Percentiles rank a stretch among this genome's conserved stretches.
Conservation (phyloP, 2,797 vertebrate genomes). For the Somateria mollissima region DNA sequence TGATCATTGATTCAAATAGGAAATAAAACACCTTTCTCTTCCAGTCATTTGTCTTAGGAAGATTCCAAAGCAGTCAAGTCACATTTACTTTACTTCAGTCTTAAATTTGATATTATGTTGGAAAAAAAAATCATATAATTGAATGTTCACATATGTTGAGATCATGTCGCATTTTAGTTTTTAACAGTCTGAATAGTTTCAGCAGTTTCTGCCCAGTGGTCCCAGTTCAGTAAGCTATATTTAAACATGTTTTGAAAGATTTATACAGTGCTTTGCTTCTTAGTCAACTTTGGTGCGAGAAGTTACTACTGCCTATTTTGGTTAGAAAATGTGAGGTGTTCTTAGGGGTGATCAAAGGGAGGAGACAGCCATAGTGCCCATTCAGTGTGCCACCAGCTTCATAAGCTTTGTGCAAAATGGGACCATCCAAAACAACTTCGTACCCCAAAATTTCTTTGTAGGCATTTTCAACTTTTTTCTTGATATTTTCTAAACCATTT, state of each 20-base stretch:
- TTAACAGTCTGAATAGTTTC: slow-evolving; percentile 27
- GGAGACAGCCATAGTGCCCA: background rate
- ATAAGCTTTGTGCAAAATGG: background rate
- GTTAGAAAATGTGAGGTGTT: slow-evolving; percentile 14
- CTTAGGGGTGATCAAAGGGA: background rate
- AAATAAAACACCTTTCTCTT: slow-evolving; percentile 61
- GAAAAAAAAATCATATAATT: slow-evolving; percentile 22
- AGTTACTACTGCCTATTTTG: background rate
- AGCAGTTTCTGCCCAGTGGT: slow-evolving; percentile 19
- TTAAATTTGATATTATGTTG: slow-evolving; percentile 15
- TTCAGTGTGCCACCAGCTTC: background rate
- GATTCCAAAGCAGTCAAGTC: slow-evolving; percentile 38
- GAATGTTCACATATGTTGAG: slow-evolving; percentile 36
- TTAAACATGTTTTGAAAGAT: slow-evolving; percentile 49
- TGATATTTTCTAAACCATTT: background rate
- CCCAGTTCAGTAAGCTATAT: background rate
- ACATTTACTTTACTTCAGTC: background rate
- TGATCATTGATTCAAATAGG: slow-evolving; percentile 52
- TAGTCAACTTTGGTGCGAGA: slow-evolving; percentile 28
- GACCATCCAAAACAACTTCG: background rate
- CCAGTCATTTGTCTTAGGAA: slow-evolving; percentile 50
- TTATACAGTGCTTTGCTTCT: slow-evolving; percentile 46
- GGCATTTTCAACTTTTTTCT: background rate
- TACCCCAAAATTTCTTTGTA: background rate
- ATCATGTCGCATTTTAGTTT: slow-evolving; percentile 22